phyloP scores from a whole-genome alignment of 2,113 vertebrate genomes.

The Sprattus sprattus region DNA sequence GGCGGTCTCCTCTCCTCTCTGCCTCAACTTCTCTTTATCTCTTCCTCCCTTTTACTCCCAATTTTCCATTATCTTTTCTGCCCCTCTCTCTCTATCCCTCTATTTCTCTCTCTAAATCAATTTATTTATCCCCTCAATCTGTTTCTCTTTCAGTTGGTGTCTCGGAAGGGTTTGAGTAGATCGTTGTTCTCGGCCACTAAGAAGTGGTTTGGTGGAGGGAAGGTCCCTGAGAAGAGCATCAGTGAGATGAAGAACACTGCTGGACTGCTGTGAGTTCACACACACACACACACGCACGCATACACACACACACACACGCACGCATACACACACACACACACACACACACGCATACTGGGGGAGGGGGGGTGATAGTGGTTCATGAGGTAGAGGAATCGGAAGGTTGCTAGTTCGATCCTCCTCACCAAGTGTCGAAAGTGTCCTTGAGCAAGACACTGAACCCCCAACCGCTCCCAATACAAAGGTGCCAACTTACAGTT shows the following conservation, averaged over 20 bases:
- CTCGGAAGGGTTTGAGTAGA: constrained; percentile 94
- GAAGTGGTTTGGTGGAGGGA: constrained; percentile 96
- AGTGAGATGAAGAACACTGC: constrained; percentile 90
- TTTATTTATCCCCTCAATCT: background rate
- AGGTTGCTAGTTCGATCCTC: too few relatives aligned
- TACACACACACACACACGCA: too few relatives aligned
- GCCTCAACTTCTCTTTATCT: background rate
- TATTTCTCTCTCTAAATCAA: constrained; percentile 39
- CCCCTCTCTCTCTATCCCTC: background rate
- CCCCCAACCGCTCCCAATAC: too few relatives aligned
- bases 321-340: background rate
- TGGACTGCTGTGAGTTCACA: constrained; percentile 85
- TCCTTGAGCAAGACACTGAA: too few relatives aligned
- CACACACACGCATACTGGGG: too few relatives aligned
- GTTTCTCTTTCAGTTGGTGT: constrained; percentile 80
- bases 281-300: background rate
- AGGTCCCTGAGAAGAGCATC: constrained; percentile 92
- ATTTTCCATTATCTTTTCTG: background rate
- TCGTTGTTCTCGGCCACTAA: constrained; percentile 96
- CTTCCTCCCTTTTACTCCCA: background rate
- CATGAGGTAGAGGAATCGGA: too few relatives aligned
- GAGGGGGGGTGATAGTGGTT: too few relatives aligned
- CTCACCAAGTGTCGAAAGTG: background rate
- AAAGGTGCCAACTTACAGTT: too few relatives aligned
- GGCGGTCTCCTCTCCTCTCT: background rate